Percentiles rank a stretch among this genome's conserved stretches.
Evolutionary conservation across 2,113 vertebrate species (phyloP).

Genomic region (Chaetodon trifascialis): DNA sequence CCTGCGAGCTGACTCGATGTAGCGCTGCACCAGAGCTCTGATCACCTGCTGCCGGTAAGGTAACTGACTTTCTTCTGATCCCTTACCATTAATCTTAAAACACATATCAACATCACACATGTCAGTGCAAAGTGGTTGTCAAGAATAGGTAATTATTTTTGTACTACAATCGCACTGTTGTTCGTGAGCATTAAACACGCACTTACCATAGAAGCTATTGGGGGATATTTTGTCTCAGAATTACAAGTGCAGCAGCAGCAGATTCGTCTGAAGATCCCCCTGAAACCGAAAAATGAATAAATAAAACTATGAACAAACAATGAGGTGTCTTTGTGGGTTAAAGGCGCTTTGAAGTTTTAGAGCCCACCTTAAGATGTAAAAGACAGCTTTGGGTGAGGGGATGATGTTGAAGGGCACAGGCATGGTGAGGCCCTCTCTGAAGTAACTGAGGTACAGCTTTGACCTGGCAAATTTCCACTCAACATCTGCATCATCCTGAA

Average conservation of each 20-base stretch:
- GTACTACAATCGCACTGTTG: not conserved
- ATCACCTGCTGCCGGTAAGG: conserved; percentile 89
- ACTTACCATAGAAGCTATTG: conserved; percentile 85
- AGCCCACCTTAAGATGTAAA: conserved; percentile 87
- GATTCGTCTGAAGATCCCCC: conserved; percentile 81
- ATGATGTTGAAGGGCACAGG: conserved; percentile 93
- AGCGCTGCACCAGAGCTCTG: conserved; percentile 89
- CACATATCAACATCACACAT: not conserved
- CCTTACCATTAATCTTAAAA: conserved; percentile 61
- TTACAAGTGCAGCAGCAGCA: conserved; percentile 86
- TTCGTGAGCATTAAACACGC: not conserved
- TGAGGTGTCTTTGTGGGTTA: not conserved
- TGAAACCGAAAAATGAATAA: conserved; percentile 54
- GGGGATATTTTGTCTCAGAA: conserved; percentile 83
- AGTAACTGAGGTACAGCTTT: conserved; percentile 92
- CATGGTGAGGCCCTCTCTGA: conserved; percentile 91
- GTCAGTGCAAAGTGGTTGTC: not conserved
- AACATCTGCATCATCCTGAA: conserved; percentile 91
- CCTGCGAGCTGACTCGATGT: conserved; percentile 89
- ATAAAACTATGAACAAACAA: not conserved
- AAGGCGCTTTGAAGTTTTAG: not conserved
- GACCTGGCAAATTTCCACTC: conserved; percentile 96
- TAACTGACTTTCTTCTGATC: conserved; percentile 60
- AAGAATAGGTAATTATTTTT: not conserved
- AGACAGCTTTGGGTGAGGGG: conserved; percentile 89